Evolutionary conservation across 2,888 invertebrate species (phyloP), one percentile per base, ranked within the genome.

Genomic region (Marasmarcha lunaedactyla): DNA sequence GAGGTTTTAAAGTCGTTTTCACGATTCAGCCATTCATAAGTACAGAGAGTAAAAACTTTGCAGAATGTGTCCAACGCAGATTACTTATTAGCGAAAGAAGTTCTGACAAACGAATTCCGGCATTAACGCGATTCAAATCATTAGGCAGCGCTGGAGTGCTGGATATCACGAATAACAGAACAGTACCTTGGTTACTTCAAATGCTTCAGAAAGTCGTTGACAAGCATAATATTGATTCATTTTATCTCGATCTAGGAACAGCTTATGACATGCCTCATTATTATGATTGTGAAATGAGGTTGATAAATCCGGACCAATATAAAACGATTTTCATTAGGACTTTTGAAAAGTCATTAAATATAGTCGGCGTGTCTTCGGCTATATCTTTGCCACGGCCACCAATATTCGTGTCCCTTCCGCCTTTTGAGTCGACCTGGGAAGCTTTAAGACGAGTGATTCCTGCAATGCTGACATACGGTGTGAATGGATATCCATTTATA

Each of bases 21-120:
- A 91, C 94, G n/a, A 87, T 96, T 0, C 95, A 95, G 58, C 96
- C 97, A 0, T 97, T 94, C 61, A 90, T 96, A 25, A 91, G 92
- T 38, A 93, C 94, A 0, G 93, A 94, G 54, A 94, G 95, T 47
- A 74, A 77, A 1, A 93, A 91, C 54, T 96, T 95, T 59, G 89
- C 89, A 39, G 90, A 93, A 51, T 90, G 93, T 0, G 92, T 95
- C 1, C 85, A 88, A 38, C 88, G 88, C 40, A 85, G 90, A 40
- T 61, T 94, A n/a, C 68, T 95, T 1, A 88, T 94, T 33, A 90
- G 90, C n/a, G 94, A 94, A 58, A 84, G 93, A 13, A 89, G 89
- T 42, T 90, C 90, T 48, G 92, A 93, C 52, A 85, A 89, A 41
- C 85, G 90, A 47, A 92, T 94, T 38, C 95, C 95, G 2, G 93